Percentiles rank a stretch among this genome's conserved stretches.
Evolutionary conservation across 2,797 vertebrate genomes (phyloP).

Genomic region (Rhinella marina): DNA sequence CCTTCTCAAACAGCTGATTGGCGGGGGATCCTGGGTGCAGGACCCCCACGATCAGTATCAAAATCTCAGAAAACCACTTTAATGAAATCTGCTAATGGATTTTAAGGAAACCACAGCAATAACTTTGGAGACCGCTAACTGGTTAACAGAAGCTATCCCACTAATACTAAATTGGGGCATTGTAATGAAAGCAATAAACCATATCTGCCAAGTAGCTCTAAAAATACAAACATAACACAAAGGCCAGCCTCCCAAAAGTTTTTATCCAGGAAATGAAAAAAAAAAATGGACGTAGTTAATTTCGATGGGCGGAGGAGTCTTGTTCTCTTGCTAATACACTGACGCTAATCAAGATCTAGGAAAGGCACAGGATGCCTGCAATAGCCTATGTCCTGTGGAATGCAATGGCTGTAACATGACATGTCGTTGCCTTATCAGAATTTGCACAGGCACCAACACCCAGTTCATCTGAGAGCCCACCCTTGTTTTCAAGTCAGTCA

Average conservation of each 20-base stretch:
- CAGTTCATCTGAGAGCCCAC: slow-evolving; percentile 49
- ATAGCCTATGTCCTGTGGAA: slow-evolving; percentile 23
- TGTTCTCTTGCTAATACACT: not conserved
- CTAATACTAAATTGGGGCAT: not conserved
- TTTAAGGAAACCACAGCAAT: not conserved
- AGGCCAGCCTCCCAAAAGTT: not conserved
- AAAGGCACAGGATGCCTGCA: slow-evolving; percentile 31
- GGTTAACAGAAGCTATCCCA: not conserved
- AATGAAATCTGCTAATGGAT: too few relatives aligned
- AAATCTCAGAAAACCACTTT: too few relatives aligned
- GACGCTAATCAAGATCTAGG: slow-evolving; percentile 11
- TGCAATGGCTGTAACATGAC: not conserved
- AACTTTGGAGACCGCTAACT: not conserved
- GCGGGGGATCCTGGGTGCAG: too few relatives aligned
- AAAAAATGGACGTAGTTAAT: not conserved
- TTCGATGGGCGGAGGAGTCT: not conserved
- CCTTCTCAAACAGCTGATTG: too few relatives aligned
- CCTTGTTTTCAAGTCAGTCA: slow-evolving; percentile 1
- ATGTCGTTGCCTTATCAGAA: slow-evolving; percentile 35
- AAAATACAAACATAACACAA: not conserved
- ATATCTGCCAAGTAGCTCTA: not conserved
- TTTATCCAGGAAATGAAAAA: not conserved
- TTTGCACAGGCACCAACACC: slow-evolving; percentile 35
- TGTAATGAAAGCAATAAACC: not conserved
- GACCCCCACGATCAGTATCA: too few relatives aligned